phyloP scores from a whole-genome alignment of 1,140 invertebrate genomes.

The Heliothis virescens region DNA sequence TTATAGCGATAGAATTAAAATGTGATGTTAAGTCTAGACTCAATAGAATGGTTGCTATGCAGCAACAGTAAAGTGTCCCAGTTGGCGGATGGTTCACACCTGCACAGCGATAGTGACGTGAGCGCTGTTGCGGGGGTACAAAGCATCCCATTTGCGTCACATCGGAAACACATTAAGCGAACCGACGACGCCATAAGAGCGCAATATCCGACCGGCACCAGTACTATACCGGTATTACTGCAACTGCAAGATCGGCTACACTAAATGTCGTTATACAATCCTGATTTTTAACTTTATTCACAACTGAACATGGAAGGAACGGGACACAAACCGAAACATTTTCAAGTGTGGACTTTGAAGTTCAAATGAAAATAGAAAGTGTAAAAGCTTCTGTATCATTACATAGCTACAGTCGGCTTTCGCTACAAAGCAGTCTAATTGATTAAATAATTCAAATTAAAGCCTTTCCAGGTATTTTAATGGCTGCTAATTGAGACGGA shows the following conservation, averaged over 20 bases:
- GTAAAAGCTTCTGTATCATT: conserved; percentile 18
- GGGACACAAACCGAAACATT: background rate
- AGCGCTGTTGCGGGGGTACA: conserved; percentile 55
- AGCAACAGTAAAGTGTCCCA: conserved; percentile 46
- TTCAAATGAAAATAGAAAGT: conserved; percentile 30
- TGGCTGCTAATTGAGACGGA: background rate
- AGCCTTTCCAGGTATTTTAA: conserved; percentile 16
- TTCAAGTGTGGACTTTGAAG: background rate
- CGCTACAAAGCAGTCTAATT: conserved; percentile 29
- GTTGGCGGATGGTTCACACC: conserved; percentile 58
- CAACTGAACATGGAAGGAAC: background rate
- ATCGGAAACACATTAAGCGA: conserved; percentile 81
- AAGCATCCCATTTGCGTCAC: conserved; percentile 80
- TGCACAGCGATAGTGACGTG: conserved; percentile 47
- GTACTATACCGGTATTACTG: conserved; percentile 43
- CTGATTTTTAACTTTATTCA: conserved; percentile 12
- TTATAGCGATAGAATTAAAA: background rate
- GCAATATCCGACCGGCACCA: conserved; percentile 78
- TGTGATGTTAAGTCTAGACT: background rate
- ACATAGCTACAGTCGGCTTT: background rate
- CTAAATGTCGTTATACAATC: conserved; percentile 23
- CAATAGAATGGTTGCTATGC: conserved; percentile 11
- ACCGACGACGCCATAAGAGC: conserved; percentile 70
- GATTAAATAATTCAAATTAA: conserved; percentile 35
- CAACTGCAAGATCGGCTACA: conserved; percentile 34